Base-by-base conservation (phyloP, 2,888 invertebrate species). In the Euplexia lucipara region DNA sequence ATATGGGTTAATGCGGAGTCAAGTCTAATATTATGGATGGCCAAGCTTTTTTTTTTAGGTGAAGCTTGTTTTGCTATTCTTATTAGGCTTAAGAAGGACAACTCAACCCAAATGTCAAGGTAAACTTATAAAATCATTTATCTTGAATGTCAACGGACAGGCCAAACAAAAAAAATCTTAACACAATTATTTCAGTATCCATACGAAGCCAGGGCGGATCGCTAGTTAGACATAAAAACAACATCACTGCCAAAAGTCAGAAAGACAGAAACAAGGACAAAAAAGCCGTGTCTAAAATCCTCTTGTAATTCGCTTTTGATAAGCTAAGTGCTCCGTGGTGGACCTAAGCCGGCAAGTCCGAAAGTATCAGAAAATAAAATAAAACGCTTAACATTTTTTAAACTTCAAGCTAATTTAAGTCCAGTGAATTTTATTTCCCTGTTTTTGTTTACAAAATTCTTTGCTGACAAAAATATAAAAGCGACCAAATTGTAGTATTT, bases 271-370 rank as follows among this genome's bases (percentile, higher is more conserved):
- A 42, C 51, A 42, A 22, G 22, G 1, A 20, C 22, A 22, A 30
- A 42, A 32, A 9, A 2, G 41, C 16, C 8, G 42, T 42, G 18
- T 16, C 52, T 49, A 30, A 41, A 70, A 52, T 57, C 39, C 39
- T 44, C 22, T 61, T 44, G 56, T 69, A 57, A 64, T 78, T 64
- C 44, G 42, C 54, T 60, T 72, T 71, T 74, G 48, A 65, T 57
- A 72, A 77, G 45, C 51, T 65, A 77, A 72, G 59, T 78, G 73
- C 72, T 72, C 51, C 65, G 60, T 48, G 59, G 52, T 48, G 48
- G 44, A 45, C 64, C 37, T 44, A 72, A 65, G 41, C 59, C 41
- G 57, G 44, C 37, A 41, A 48, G 18, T 64, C 56, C 41, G 26
- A 64, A 44, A 56, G 32, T 30, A 53, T 44, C 30, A 53, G 30